These are phyloP conservation scores for Pandion haliaetus DNA, from an alignment of 2,113 vertebrate species.

Conservation along the genomic window DNA sequence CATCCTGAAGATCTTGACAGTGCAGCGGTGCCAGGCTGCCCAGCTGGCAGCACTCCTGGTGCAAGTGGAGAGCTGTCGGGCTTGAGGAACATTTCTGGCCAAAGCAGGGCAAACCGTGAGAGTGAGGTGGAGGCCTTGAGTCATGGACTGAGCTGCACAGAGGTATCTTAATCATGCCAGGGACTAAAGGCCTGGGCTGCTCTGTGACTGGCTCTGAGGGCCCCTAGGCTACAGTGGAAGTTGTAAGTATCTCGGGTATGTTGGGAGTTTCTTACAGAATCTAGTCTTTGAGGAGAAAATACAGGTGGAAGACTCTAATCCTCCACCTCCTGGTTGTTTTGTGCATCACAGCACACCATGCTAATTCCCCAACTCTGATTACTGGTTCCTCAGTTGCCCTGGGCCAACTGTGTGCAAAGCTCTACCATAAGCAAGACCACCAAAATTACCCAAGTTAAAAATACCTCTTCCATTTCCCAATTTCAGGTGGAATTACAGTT, in stretches of 20 bases:
- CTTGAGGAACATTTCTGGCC: background rate
- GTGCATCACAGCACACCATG: accelerated
- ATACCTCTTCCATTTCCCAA: background rate
- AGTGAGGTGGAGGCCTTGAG: background rate
- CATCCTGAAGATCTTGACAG: background rate
- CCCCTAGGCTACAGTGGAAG: background rate
- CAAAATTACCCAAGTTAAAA: background rate
- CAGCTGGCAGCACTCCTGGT: background rate
- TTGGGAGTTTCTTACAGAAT: background rate
- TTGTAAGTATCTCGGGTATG: background rate
- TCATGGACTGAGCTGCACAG: background rate
- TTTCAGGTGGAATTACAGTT: background rate
- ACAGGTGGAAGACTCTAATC: background rate
- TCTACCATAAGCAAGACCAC: background rate
- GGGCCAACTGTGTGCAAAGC: background rate
- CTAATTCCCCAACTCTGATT: background rate
- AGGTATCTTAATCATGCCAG: background rate
- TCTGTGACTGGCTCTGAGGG: background rate
- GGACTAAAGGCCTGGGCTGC: background rate
- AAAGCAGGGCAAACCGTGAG: background rate
- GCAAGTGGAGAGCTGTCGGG: background rate
- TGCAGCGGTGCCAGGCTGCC: background rate
- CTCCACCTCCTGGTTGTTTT: background rate
- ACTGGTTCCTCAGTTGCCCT: background rate
- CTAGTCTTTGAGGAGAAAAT: background rate